Conservation (phyloP, 2,888 invertebrate genomes). For the Netelia fuscicornis region DNA sequence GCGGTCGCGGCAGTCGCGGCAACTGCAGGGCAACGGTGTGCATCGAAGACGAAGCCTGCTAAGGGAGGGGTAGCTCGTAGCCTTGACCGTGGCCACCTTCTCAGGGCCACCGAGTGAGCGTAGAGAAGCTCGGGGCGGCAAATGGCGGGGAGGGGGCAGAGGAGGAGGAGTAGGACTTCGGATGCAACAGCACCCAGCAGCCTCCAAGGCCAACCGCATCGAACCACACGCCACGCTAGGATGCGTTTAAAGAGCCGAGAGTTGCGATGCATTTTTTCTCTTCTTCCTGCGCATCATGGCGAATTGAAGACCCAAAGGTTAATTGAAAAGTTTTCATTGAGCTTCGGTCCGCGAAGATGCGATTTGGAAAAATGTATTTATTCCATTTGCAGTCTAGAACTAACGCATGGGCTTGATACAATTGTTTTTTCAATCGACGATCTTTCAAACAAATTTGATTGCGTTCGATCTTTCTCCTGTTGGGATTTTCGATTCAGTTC, state of each 20-base stretch:
- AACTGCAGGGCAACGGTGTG: slow-evolving; percentile 69
- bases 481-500: background rate
- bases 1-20: slow-evolving; percentile 47
- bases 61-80: slow-evolving; percentile 72
- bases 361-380: background rate
- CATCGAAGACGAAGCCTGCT: slow-evolving; percentile 61
- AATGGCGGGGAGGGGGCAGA: slow-evolving; percentile 30
- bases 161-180: slow-evolving; percentile 75
- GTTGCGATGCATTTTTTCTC: slow-evolving; percentile 39
- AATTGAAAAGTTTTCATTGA: slow-evolving; percentile 30
- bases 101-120: slow-evolving; percentile 79
- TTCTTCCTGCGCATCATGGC: background rate
- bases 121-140: slow-evolving; percentile 25
- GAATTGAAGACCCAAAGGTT: slow-evolving; percentile 26
- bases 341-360: background rate
- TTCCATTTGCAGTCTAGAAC: background rate
- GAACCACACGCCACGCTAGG: slow-evolving; percentile 73
- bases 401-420: no score
- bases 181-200: slow-evolving; percentile 68
- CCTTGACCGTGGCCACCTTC: slow-evolving; percentile 83
- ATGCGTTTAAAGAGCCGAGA: slow-evolving; percentile 68
- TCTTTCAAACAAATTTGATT: no score
- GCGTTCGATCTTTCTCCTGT: background rate
- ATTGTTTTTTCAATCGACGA: no score
- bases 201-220: slow-evolving; percentile 82